These are phyloP conservation scores for Pollenia angustigena DNA, from an alignment of 2,888 invertebrate species.

Conservation along the genomic window DNA sequence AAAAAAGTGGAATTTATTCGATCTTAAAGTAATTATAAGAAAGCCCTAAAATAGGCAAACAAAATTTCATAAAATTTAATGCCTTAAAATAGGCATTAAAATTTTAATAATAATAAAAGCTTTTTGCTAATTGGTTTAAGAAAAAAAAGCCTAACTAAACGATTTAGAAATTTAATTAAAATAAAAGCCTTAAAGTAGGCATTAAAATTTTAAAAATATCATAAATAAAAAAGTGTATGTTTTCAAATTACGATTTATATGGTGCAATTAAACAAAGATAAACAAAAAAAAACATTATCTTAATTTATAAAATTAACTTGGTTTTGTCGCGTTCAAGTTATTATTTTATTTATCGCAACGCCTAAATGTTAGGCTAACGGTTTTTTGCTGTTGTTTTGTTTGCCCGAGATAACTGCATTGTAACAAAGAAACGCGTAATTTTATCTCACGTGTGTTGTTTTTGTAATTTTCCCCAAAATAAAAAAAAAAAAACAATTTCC, in stretches of 20 bases:
- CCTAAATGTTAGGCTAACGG: constrained; percentile 28
- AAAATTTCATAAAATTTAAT: neutral
- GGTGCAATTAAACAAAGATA: neutral
- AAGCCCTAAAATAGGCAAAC: neutral
- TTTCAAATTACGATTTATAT: neutral
- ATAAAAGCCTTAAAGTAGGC: neutral
- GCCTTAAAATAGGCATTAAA: constrained; percentile 43
- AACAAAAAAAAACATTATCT: neutral
- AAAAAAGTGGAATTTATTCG: neutral
- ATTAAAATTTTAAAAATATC: neutral
- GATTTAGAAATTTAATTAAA: neutral
- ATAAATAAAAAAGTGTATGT: neutral
- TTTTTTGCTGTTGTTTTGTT: neutral
- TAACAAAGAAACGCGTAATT: constrained; percentile 25
- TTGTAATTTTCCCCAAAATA: neutral
- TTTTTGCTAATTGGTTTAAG: neutral
- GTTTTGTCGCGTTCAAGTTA: neutral
- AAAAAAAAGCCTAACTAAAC: neutral
- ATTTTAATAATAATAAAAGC: too few relatives aligned
- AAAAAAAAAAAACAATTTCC: neutral
- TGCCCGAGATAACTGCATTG: neutral
- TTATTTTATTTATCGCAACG: constrained; percentile 17
- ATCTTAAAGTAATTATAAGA: neutral
- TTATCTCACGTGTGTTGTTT: neutral
- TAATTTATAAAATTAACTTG: constrained; percentile 34